These are phyloP conservation scores for Stenodema calcarata DNA, from an alignment of 2,888 invertebrate genomes.

Conservation along the genomic window DNA sequence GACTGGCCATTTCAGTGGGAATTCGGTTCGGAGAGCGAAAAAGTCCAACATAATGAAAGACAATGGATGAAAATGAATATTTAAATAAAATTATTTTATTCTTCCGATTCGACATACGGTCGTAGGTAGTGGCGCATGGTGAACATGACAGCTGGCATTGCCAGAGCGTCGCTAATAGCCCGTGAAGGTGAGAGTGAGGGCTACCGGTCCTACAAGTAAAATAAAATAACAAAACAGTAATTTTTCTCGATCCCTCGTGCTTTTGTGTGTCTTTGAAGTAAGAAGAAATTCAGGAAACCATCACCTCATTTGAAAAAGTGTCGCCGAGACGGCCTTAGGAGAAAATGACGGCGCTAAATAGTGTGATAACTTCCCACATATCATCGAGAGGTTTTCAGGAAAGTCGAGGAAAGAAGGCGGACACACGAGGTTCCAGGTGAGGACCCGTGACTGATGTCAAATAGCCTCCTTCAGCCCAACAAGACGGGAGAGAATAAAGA, in stretches of 20 bases:
- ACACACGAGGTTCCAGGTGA: not conserved
- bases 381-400: not conserved
- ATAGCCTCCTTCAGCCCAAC: conserved; percentile 26
- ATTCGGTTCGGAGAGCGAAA: too few relatives aligned
- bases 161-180: not conserved
- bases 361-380: not conserved
- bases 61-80: too few relatives aligned
- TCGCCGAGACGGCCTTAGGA: not conserved
- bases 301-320: not conserved
- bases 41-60: too few relatives aligned
- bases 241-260: not conserved
- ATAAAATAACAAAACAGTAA: not conserved
- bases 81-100: too few relatives aligned
- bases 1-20: too few relatives aligned
- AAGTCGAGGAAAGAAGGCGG: not conserved
- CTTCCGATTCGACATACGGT: too few relatives aligned
- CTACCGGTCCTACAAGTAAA: not conserved
- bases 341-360: not conserved
- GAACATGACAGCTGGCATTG: not conserved
- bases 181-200: not conserved
- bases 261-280: not conserved
- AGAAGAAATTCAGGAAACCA: not conserved
- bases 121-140: too few relatives aligned
- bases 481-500: not conserved
- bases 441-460: conserved; percentile 46